phyloP scores from a whole-genome alignment of 30 jellyfish, hydroid and myxozoan species.

The Aurelia aurita region DNA sequence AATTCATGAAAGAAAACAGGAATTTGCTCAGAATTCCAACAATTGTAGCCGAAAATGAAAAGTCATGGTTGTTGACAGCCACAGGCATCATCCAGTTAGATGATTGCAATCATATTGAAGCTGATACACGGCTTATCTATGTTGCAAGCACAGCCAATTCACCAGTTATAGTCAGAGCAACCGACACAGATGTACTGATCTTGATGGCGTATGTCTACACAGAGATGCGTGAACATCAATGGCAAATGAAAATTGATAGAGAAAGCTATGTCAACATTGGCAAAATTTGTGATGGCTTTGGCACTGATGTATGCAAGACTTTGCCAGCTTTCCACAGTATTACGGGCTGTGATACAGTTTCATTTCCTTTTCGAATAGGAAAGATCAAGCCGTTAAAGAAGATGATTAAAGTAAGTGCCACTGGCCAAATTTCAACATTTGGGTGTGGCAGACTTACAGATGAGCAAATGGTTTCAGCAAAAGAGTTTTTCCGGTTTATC shows the following conservation, averaged over 20 bases:
- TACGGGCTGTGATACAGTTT: conserved; percentile 36
- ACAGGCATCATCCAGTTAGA: too few relatives aligned
- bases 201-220: too few relatives aligned
- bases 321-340: conserved; percentile 39
- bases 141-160: conserved; percentile 39
- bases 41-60: conserved; percentile 26
- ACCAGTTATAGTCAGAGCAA: conserved; percentile 23
- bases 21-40: conserved; percentile 48
- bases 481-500: conserved; percentile 24
- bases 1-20: conserved; percentile 47
- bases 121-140: not conserved
- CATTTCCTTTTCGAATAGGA: conserved; percentile 33
- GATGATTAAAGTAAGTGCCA: conserved; percentile 9
- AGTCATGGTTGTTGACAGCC: not conserved
- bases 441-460: too few relatives aligned
- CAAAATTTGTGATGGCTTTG: too few relatives aligned
- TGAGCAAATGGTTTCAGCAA: conserved; percentile 52
- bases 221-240: too few relatives aligned
- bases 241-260: too few relatives aligned
- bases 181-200: too few relatives aligned
- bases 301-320: too few relatives aligned
- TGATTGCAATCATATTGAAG: conserved; percentile 12
- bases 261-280: too few relatives aligned
- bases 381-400: conserved; percentile 17
- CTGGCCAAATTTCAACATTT: conserved; percentile 31